Conservation (phyloP, 2,797 vertebrate genomes). For the Sebastes nivosus region DNA sequence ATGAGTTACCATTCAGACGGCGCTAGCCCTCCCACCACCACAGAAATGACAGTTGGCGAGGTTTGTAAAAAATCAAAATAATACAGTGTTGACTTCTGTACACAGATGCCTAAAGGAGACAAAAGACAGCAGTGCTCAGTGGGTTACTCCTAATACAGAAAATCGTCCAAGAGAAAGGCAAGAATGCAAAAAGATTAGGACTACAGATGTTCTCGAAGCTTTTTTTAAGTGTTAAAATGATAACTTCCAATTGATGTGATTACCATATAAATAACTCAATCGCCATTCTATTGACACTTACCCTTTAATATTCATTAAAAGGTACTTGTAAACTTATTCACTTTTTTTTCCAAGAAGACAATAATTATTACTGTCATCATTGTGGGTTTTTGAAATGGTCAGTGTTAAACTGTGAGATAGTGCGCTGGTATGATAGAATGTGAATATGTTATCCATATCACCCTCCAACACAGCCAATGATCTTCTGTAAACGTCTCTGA, state of each 20-base stretch:
- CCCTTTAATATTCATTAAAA: neutral
- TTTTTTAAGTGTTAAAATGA: neutral
- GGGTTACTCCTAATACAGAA: neutral
- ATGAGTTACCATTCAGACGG: slow-evolving; percentile 19
- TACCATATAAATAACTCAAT: neutral
- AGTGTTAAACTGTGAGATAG: neutral
- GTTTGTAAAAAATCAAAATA: neutral
- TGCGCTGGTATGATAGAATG: no score
- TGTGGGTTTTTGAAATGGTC: neutral
- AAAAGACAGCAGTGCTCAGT: neutral
- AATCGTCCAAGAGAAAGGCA: neutral
- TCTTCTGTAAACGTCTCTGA: no score
- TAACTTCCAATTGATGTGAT: neutral
- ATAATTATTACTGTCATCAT: neutral
- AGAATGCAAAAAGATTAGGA: neutral
- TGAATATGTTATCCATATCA: no score
- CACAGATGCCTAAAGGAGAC: slow-evolving; percentile 10
- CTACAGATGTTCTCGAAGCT: neutral
- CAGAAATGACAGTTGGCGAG: slow-evolving; percentile 4
- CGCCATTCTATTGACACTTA: neutral
- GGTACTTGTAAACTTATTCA: neutral
- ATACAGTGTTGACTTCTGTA: neutral
- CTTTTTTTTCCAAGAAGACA: neutral
- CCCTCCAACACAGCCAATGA: no score
- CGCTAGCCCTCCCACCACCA: neutral